phyloP scores from a whole-genome alignment of 2,797 vertebrate species.

The Pelodytes ibericus region DNA sequence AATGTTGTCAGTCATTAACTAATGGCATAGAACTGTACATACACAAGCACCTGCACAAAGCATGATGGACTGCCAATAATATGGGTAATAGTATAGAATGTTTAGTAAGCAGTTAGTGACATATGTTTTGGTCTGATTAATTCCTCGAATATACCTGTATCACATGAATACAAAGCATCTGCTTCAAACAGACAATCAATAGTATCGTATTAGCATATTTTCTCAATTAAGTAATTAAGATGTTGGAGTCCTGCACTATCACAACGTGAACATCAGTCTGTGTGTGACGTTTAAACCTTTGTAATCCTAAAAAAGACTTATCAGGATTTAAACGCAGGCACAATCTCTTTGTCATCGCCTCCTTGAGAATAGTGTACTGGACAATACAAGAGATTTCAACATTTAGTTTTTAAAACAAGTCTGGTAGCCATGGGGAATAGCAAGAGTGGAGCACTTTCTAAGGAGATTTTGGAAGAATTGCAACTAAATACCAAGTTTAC shows the following conservation, averaged over 20 bases:
- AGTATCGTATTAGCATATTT: neutral
- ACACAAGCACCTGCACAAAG: no score
- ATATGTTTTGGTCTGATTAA: no score
- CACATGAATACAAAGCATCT: no score
- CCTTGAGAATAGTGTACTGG: conserved; percentile 23
- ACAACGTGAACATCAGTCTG: conserved; percentile 20
- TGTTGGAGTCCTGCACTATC: conserved; percentile 9
- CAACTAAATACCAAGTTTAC: conserved; percentile 86
- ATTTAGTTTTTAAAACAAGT: neutral
- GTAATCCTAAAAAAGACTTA: conserved; percentile 46
- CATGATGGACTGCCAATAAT: no score
- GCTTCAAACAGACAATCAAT: no score
- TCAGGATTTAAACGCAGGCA: conserved; percentile 43
- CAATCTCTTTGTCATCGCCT: conserved; percentile 27
- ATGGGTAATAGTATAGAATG: no score
- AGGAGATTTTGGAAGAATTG: conserved; percentile 87
- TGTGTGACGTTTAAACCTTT: conserved; percentile 40
- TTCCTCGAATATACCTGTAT: no score
- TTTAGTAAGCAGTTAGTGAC: no score
- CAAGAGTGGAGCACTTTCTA: conserved; percentile 86
- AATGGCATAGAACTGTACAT: no score
- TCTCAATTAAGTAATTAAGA: conserved; percentile 14
- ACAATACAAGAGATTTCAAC: conserved; percentile 3
- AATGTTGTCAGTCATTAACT: no score
- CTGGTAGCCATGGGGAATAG: conserved; percentile 82